Percentiles rank a stretch among this genome's conserved stretches.
These are phyloP conservation scores for Ictalurus furcatus DNA, from an alignment of 2,113 vertebrate genomes.

Conservation along the genomic window DNA sequence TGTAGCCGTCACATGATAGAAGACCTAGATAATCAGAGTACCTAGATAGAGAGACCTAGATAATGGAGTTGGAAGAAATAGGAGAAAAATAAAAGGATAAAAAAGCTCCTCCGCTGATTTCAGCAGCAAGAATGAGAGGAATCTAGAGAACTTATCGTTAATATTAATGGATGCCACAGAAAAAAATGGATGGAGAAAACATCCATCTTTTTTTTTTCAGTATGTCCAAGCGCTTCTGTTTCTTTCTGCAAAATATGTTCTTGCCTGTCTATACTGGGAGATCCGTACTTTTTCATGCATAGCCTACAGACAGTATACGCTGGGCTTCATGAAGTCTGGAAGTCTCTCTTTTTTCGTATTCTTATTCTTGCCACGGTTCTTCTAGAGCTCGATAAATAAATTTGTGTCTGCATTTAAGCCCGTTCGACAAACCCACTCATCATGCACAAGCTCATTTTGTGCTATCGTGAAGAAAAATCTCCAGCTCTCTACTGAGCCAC, in stretches of 20 bases:
- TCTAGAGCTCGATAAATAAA: constrained; percentile 45
- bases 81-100: neutral
- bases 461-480: constrained; percentile 62
- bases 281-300: constrained; percentile 25
- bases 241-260: neutral
- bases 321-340: neutral
- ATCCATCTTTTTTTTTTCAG: constrained; percentile 19
- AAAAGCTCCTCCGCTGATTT: neutral
- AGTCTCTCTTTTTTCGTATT: constrained; percentile 26
- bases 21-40: neutral
- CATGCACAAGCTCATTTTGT: constrained; percentile 56
- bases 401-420: constrained; percentile 44
- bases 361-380: constrained; percentile 46
- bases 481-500: neutral
- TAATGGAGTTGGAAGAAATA: neutral
- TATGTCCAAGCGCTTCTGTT: constrained; percentile 5
- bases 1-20: neutral
- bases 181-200: neutral
- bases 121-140: neutral
- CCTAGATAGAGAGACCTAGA: neutral
- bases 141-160: neutral
- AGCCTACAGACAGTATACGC: neutral
- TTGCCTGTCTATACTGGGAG: constrained; percentile 36
- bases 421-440: constrained; percentile 41
- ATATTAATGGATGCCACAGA: neutral